Base-by-base conservation (phyloP, 2,797 vertebrate species). In the Pangasius mekongensis region DNA sequence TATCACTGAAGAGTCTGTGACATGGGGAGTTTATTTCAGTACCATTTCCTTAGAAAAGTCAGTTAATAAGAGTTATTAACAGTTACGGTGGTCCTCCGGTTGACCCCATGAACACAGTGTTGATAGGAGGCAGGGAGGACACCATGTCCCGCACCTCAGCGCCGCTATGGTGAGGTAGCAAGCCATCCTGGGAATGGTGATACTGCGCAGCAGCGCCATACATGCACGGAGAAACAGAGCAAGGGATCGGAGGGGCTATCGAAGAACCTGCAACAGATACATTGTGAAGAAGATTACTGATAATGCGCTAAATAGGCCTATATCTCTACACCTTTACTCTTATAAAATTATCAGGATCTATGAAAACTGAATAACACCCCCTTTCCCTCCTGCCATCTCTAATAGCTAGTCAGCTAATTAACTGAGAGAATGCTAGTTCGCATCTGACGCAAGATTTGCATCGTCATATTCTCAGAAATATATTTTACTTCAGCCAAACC, bases 101-200 rank as follows among this genome's bases (percentile, higher is more conserved):
- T 52, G 96, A 90, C 88, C 98, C 98, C 98, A 99, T 98, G 92
- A 99, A 99, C 90, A 99, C 98, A 0, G 98, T 99, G 91, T 99
- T 99, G 95, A 99, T 99, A 89, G 98, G 98, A 58, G 98, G 98
- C 90, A 99, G 95, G 43, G 97, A 97, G 0, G 98, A 97, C 73
- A 97, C 96, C 93, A 98, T 95, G 90, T 98, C 97, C 92, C 96
- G 95, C 52, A 96, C 94, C 22, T 96, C 95, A 2, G 92, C 93
- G 1, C 94, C 91, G 0, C 94, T 92, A 2, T 94, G 96, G 86
- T 97, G 92, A 92, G 96, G 92, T 3, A 98, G 95, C 94, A 98
- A 64, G 77, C 93, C 87, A 89, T 98, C 98, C 94, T 97, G 98
- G 52, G 96, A 93, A 90, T 95, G 80, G 88, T 95, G 81, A 92